Conservation (phyloP, 2,797 vertebrate species). For the Hippopotamyrus pictus region DNA sequence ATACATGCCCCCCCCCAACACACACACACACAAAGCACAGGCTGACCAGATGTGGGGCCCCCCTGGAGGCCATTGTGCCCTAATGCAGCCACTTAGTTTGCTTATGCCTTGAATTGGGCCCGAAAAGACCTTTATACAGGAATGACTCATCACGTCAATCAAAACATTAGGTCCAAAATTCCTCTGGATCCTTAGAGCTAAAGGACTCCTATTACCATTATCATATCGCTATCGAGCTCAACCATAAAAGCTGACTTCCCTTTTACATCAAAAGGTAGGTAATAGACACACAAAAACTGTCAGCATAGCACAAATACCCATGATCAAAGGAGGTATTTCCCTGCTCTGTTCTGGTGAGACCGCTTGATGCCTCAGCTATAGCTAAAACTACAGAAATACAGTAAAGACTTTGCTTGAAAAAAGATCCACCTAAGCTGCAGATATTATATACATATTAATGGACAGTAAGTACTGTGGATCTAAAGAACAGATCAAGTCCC, state of each 20-base stretch:
- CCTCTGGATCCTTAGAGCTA: neutral
- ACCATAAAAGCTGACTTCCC: neutral
- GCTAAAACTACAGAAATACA: neutral
- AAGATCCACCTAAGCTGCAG: neutral
- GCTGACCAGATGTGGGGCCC: neutral
- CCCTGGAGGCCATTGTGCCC: neutral
- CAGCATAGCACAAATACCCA: neutral
- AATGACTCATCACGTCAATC: neutral
- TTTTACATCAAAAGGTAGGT: neutral
- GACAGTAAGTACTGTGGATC: neutral
- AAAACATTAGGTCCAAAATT: neutral
- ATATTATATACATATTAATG: neutral
- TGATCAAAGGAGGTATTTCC: conserved; percentile 9
- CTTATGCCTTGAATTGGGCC: neutral
- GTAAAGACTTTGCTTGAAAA: neutral
- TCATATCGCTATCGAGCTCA: neutral
- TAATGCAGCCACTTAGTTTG: neutral
- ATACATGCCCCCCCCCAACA: neutral
- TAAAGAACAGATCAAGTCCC: neutral
- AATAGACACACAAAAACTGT: neutral
- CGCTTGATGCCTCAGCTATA: neutral
- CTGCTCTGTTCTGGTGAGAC: neutral
- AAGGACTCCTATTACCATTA: neutral
- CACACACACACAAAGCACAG: neutral
- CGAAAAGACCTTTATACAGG: neutral